Conservation (phyloP, 2,113 vertebrate species). For the Centrocercus urophasianus region DNA sequence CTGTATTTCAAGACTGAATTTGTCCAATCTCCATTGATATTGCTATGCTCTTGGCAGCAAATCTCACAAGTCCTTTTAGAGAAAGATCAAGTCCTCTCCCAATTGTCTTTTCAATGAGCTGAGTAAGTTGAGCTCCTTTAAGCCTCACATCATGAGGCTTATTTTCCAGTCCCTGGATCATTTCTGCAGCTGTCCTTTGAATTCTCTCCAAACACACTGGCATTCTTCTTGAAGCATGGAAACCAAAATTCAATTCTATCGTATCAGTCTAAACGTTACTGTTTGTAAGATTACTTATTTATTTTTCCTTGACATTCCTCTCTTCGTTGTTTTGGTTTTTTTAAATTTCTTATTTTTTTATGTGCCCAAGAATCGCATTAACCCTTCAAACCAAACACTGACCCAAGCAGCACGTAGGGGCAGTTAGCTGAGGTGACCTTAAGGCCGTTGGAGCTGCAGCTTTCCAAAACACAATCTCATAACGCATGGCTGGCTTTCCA, state of each 20-base stretch:
- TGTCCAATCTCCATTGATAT: conserved; percentile 32
- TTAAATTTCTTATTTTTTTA: background rate
- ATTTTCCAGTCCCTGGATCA: conserved; percentile 69
- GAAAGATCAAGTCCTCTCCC: conserved; percentile 46
- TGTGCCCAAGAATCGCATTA: conserved; percentile 17
- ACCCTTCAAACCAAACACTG: conserved; percentile 7
- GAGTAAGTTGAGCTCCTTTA: conserved; percentile 68
- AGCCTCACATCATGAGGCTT: conserved; percentile 62
- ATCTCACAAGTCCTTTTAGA: conserved; percentile 49
- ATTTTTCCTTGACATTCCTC: conserved; percentile 42
- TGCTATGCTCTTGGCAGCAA: conserved; percentile 50
- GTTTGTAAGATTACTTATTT: conserved; percentile 45
- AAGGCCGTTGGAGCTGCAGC: background rate
- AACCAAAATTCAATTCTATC: conserved; percentile 47
- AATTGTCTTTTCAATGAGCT: conserved; percentile 63
- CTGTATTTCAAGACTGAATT: conserved; percentile 8
- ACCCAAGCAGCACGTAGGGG: background rate
- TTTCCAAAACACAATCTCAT: background rate
- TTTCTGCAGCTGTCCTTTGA: conserved; percentile 71
- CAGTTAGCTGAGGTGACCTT: background rate
- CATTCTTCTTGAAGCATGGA: conserved; percentile 56
- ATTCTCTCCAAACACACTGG: conserved; percentile 61
- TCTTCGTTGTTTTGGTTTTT: background rate
- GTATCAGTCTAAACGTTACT: conserved; percentile 21
- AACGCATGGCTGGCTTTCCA: background rate